Conservation (phyloP, 2,888 invertebrate genomes). For the Himalopsyche tibetana region DNA sequence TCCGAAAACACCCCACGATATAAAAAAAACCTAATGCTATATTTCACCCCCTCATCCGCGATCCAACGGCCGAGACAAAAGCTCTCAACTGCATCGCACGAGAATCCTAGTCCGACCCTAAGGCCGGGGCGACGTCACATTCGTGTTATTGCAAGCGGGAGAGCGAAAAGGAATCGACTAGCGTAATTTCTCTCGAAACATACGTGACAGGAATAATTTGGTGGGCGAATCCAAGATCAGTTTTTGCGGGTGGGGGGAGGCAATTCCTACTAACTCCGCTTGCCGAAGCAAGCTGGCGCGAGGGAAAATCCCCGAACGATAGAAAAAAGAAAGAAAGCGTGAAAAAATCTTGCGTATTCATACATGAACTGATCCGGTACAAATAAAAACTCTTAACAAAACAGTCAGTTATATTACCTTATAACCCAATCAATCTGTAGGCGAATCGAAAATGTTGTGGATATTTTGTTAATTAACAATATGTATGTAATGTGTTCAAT, state of each 20-base stretch:
- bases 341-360: constrained; percentile 5
- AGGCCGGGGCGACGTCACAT: constrained; percentile 1
- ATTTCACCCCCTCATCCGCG: constrained; percentile 45
- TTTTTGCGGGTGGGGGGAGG: constrained; percentile 48
- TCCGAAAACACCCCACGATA: constrained; percentile 47
- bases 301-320: not conserved
- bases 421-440: too few relatives aligned
- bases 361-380: not conserved
- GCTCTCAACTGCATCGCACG: constrained; percentile 20
- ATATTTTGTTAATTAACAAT: too few relatives aligned
- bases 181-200: constrained; percentile 72
- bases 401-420: too few relatives aligned
- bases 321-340: constrained; percentile 13
- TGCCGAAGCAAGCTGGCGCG: constrained; percentile 31
- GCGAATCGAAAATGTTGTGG: too few relatives aligned
- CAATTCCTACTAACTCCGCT: constrained; percentile 46
- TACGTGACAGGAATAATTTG: constrained; percentile 74
- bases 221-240: constrained; percentile 67
- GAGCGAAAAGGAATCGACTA: constrained; percentile 70
- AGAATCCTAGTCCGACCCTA: not conserved
- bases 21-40: constrained; percentile 51
- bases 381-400: not conserved
- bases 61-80: constrained; percentile 32
- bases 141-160: constrained; percentile 13
- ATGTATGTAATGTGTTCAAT: too few relatives aligned